These are phyloP conservation scores for Rhamnusium bicolor DNA, from an alignment of 2,888 invertebrate genomes.

Conservation along the genomic window DNA sequence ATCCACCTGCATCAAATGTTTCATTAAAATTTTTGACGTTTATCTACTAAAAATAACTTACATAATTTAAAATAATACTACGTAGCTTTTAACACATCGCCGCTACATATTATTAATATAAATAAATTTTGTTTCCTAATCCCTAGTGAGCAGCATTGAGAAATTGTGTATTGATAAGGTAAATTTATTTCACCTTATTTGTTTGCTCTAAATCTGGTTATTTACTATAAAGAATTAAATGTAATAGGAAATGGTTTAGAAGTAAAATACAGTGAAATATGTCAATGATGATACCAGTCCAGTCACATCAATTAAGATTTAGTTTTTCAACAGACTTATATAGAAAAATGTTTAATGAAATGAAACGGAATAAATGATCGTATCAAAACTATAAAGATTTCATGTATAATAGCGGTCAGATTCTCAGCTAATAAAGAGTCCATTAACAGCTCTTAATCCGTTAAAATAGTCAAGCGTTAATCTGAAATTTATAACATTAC, in stretches of 20 bases:
- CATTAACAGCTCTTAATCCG: constrained; percentile 43
- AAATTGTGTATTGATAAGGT: not conserved
- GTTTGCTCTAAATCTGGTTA: not conserved
- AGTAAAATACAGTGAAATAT: not conserved
- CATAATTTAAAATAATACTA: not conserved
- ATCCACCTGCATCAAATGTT: no score
- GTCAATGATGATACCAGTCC: constrained; percentile 1
- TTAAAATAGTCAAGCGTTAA: constrained; percentile 41
- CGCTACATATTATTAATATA: not conserved
- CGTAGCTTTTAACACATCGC: not conserved
- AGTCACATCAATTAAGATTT: constrained; percentile 13
- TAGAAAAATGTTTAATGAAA: constrained; percentile 19
- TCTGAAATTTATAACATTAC: constrained; percentile 40
- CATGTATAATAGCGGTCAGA: constrained; percentile 30
- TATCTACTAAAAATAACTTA: no score
- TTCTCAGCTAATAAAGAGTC: constrained; percentile 39
- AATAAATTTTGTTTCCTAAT: not conserved
- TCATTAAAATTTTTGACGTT: no score
- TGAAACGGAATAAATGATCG: constrained; percentile 10
- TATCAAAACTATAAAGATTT: constrained; percentile 37
- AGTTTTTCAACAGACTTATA: constrained; percentile 12
- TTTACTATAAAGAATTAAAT: not conserved
- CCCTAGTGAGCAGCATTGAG: not conserved
- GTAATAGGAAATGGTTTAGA: not conserved
- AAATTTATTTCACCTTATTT: not conserved